Percentiles rank a stretch among this genome's conserved stretches.
These are phyloP conservation scores for Sylvilagus floridanus DNA, from an alignment of 2,797 vertebrate species.

Conservation along the genomic window DNA sequence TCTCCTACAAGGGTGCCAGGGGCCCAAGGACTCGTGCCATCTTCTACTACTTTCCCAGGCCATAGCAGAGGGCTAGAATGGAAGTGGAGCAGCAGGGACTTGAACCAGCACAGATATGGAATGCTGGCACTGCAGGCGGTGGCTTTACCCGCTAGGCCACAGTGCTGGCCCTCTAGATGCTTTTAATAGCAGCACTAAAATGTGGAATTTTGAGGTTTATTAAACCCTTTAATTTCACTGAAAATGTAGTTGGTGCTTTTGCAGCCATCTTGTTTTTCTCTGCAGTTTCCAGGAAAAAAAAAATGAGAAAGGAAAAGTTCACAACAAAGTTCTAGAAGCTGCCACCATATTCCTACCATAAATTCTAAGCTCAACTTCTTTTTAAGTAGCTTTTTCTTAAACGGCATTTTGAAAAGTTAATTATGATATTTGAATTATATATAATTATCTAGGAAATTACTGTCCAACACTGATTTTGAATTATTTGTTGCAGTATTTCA, in stretches of 20 bases:
- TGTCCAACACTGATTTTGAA: not conserved
- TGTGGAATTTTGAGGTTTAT: constrained; percentile 31
- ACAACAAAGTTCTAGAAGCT: not conserved
- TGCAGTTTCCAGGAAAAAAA: not conserved
- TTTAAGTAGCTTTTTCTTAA: constrained; percentile 1
- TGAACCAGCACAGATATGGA: too few species aligned
- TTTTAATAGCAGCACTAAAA: constrained; percentile 29
- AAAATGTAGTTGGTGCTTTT: constrained; percentile 28
- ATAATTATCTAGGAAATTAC: constrained; percentile 36
- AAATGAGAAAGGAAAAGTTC: not conserved
- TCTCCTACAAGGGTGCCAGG: too few species aligned
- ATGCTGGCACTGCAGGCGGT: too few species aligned
- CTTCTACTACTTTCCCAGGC: too few species aligned
- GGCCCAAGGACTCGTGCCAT: too few species aligned
- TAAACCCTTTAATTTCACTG: constrained; percentile 11
- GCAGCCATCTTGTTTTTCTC: not conserved
- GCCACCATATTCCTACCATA: not conserved
- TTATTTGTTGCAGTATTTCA: constrained; percentile 44
- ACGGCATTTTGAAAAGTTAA: constrained; percentile 27
- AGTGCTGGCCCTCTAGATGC: not conserved
- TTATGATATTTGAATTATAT: constrained; percentile 20
- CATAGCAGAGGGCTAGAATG: too few species aligned
- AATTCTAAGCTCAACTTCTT: constrained; percentile 24
- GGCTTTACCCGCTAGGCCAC: too few species aligned
- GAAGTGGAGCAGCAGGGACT: too few species aligned